These are phyloP conservation scores for Piscicola geometra DNA, from an alignment of 2,888 invertebrate species.

Conservation along the genomic window DNA sequence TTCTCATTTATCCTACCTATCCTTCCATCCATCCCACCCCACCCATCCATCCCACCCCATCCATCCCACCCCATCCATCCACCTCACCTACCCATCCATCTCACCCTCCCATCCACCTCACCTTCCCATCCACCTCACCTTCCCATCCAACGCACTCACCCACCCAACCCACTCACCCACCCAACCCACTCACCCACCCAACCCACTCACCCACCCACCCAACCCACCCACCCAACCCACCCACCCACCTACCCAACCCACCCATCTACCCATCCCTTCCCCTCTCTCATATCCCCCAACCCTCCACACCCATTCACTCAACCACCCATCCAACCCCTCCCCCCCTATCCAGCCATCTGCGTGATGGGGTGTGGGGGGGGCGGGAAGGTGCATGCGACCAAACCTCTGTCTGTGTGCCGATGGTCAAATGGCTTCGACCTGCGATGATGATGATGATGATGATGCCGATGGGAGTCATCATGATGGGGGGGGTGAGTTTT, in stretches of 20 bases:
- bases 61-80: no score
- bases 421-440: conserved; percentile 45
- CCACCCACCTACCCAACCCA: neutral
- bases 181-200: no score
- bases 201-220: no score
- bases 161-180: no score
- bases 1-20: no score
- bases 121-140: no score
- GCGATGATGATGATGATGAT: conserved; percentile 10
- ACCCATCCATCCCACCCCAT: no score
- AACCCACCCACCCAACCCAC: no score
- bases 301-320: neutral
- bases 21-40: no score
- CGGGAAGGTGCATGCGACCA: conserved; percentile 73
- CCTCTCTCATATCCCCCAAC: neutral
- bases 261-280: neutral
- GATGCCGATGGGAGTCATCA: neutral
- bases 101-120: no score
- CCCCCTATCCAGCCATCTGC: conserved; percentile 65
- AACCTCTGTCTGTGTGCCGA: conserved; percentile 75
- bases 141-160: no score
- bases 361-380: conserved; percentile 66
- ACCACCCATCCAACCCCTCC: neutral
- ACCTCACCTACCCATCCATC: no score
- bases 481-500: neutral